phyloP scores from a whole-genome alignment of 2,888 invertebrate species.

The Quadroppia sp. region DNA sequence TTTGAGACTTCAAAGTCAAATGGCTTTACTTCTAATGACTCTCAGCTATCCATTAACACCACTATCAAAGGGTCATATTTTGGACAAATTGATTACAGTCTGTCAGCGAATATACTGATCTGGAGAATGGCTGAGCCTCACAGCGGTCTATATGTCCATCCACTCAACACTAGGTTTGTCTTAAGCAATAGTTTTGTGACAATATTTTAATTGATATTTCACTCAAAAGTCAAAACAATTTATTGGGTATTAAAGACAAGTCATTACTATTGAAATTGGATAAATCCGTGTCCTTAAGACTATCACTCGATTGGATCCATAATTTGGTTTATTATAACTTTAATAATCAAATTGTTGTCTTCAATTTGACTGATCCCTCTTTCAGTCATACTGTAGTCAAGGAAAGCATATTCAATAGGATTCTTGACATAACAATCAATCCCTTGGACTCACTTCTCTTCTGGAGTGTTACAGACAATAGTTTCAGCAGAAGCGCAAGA shows the following conservation, averaged over 20 bases:
- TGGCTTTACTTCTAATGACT: neutral
- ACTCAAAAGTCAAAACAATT: neutral
- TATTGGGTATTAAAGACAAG: conserved; percentile 18
- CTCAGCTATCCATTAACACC: neutral
- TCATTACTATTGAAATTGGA: neutral
- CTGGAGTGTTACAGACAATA: neutral
- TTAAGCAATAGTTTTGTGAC: neutral
- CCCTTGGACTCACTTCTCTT: conserved; percentile 1
- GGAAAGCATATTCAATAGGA: neutral
- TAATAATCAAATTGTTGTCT: neutral
- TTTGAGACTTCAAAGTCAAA: neutral
- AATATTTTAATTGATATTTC: neutral
- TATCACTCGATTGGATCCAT: conserved; percentile 28
- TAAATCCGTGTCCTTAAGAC: neutral
- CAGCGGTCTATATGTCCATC: neutral
- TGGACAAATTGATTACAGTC: conserved; percentile 19
- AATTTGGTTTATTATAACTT: conserved; percentile 6
- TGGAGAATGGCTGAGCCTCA: neutral
- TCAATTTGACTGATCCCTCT: neutral
- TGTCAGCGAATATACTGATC: neutral
- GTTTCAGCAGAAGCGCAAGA: neutral
- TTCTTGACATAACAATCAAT: neutral
- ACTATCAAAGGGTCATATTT: neutral
- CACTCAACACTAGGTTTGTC: neutral
- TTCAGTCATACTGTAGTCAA: neutral